These are phyloP conservation scores for Himalopsyche anomala DNA, from an alignment of 2,888 invertebrate genomes.

Conservation along the genomic window DNA sequence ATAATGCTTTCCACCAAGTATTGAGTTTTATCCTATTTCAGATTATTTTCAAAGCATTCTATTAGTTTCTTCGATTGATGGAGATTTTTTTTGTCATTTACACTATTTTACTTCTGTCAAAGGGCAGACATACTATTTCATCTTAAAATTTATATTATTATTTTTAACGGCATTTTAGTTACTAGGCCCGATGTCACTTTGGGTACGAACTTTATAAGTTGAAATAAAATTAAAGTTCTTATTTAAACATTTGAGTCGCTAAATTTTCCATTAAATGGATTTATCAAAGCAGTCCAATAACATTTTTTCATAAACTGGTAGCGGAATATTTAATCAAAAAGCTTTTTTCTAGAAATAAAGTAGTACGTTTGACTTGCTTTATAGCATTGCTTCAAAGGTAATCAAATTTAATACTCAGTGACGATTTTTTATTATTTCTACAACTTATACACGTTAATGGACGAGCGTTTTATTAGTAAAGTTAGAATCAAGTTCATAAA, in stretches of 20 bases:
- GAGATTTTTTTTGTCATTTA: too few relatives aligned
- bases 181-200: too few relatives aligned
- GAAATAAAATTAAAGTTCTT: background rate
- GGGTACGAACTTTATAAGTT: too few relatives aligned
- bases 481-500: background rate
- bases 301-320: background rate
- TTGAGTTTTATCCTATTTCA: too few relatives aligned
- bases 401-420: background rate
- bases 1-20: too few relatives aligned
- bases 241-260: background rate
- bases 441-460: background rate
- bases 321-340: slow-evolving; percentile 26
- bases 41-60: too few relatives aligned
- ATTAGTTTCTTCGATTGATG: too few relatives aligned
- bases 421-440: background rate
- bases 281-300: background rate
- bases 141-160: too few relatives aligned
- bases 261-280: background rate
- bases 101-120: too few relatives aligned
- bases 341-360: background rate
- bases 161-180: too few relatives aligned
- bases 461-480: background rate
- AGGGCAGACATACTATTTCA: too few relatives aligned
- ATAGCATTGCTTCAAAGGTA: slow-evolving; percentile 12
- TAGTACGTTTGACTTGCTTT: background rate